Evolutionary conservation across 2,888 invertebrate species (phyloP).

Genomic region (Galerucella pusilla): DNA sequence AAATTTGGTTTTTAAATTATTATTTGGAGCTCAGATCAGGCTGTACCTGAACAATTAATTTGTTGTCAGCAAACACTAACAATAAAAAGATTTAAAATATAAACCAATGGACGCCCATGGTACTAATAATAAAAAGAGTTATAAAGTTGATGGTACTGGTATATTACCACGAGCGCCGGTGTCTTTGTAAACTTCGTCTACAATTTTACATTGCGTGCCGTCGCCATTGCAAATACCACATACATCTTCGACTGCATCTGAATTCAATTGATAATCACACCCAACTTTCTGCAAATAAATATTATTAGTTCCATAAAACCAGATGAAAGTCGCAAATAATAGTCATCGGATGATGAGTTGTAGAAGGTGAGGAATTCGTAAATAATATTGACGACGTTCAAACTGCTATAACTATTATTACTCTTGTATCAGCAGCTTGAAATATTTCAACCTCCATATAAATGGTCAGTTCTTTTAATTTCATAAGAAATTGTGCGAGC

Average conservation of each 20-base stretch:
- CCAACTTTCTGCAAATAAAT: constrained; percentile 69
- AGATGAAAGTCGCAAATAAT: not conserved
- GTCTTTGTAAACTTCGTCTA: constrained; percentile 68
- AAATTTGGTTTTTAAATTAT: too few relatives aligned
- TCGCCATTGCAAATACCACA: constrained; percentile 78
- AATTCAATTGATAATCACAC: constrained; percentile 75
- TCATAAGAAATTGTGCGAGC: too few relatives aligned
- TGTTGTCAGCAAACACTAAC: too few relatives aligned
- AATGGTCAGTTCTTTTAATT: too few relatives aligned
- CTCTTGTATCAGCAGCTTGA: too few relatives aligned
- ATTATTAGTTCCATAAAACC: not conserved
- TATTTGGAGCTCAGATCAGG: too few relatives aligned
- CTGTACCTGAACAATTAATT: too few relatives aligned
- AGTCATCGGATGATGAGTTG: not conserved
- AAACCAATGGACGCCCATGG: not conserved
- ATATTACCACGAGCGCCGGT: constrained; percentile 49
- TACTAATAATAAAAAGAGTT: not conserved
- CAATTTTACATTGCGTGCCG: constrained; percentile 72
- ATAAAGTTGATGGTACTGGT: constrained; percentile 47
- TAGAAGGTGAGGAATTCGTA: not conserved
- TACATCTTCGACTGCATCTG: constrained; percentile 73
- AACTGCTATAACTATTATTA: too few relatives aligned
- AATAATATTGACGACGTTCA: too few relatives aligned
- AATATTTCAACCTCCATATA: too few relatives aligned
- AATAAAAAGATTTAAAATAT: not conserved